A percentile compares a stretch with the other conserved stretches of the same genome.
phyloP scores from a whole-genome alignment of 2,888 invertebrate species.

The Tachina lurida region DNA sequence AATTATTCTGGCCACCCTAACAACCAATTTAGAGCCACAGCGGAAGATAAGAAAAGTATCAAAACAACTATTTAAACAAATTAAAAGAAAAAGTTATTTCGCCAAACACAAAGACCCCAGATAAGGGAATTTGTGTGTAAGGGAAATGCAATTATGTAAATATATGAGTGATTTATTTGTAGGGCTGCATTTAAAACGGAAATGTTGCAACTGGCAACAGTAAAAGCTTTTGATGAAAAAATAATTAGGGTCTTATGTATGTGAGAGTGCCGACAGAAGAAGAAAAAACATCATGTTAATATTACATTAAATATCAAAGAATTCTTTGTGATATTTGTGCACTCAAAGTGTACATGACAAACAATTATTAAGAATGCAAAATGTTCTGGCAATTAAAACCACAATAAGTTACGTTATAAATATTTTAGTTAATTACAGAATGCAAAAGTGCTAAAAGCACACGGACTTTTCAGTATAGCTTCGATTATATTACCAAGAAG shows the following conservation, averaged over 20 bases:
- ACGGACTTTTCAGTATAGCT: no score
- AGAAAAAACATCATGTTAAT: background rate
- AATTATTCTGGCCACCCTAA: background rate
- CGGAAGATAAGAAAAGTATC: slow-evolving; percentile 26
- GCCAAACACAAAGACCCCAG: background rate
- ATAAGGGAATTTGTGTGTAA: slow-evolving; percentile 21
- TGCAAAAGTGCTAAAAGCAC: no score
- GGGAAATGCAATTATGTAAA: slow-evolving; percentile 20
- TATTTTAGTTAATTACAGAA: no score
- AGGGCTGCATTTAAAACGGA: background rate
- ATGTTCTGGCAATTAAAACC: background rate
- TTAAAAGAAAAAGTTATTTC: slow-evolving; percentile 12
- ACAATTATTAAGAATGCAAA: background rate
- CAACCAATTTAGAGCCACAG: background rate
- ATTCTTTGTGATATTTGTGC: background rate
- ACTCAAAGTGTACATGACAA: background rate
- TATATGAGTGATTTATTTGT: background rate
- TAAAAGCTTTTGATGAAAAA: background rate
- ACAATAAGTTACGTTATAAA: no score
- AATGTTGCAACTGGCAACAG: background rate
- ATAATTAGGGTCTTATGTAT: background rate
- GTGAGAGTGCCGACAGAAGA: background rate
- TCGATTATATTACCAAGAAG: no score
- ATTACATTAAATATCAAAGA: background rate
- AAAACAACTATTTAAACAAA: slow-evolving; percentile 41